A percentile compares a stretch with the other conserved stretches of the same genome.
Conservation (phyloP, 1,140 invertebrate species). For the Aphelinus certus region DNA sequence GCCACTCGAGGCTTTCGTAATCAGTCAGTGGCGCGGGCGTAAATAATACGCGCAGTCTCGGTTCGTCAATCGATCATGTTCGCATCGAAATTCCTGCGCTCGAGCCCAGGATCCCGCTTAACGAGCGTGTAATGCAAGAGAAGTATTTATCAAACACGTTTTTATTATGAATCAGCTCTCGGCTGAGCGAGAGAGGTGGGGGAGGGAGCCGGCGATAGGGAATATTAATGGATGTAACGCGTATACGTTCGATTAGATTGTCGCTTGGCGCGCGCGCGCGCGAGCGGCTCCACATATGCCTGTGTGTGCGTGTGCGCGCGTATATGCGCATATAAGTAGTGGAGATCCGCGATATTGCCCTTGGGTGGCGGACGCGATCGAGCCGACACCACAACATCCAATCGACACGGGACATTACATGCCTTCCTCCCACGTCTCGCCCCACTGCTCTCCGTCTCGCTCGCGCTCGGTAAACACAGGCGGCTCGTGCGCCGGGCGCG, state of each 20-base stretch:
- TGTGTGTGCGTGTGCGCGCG: conserved; percentile 1
- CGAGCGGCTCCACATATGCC: not conserved
- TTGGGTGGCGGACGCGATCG: conserved; percentile 45
- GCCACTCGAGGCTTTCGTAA: too few species aligned
- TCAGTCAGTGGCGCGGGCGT: too few species aligned
- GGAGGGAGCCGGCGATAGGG: conserved; percentile 6
- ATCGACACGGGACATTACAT: conserved; percentile 55
- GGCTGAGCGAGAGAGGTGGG: too few species aligned
- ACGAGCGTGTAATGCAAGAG: conserved; percentile 14
- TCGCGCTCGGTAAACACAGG: conserved; percentile 49
- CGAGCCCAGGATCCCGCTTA: not conserved
- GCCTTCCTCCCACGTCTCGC: conserved; percentile 39
- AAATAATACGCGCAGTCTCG: too few species aligned
- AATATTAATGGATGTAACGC: conserved; percentile 35
- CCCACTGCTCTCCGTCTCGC: too few species aligned
- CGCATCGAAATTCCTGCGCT: conserved; percentile 10
- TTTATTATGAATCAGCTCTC: conserved; percentile 28
- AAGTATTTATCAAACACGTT: conserved; percentile 33
- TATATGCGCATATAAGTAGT: too few species aligned
- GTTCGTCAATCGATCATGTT: conserved; percentile 15
- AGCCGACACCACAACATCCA: conserved; percentile 54
- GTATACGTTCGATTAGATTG: conserved; percentile 34
- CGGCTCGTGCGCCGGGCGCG: conserved; percentile 23
- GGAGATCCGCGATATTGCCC: conserved; percentile 1
- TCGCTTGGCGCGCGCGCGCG: not conserved